phyloP scores from a whole-genome alignment of 1,140 invertebrate species.

The Tetramorium simillimum region DNA sequence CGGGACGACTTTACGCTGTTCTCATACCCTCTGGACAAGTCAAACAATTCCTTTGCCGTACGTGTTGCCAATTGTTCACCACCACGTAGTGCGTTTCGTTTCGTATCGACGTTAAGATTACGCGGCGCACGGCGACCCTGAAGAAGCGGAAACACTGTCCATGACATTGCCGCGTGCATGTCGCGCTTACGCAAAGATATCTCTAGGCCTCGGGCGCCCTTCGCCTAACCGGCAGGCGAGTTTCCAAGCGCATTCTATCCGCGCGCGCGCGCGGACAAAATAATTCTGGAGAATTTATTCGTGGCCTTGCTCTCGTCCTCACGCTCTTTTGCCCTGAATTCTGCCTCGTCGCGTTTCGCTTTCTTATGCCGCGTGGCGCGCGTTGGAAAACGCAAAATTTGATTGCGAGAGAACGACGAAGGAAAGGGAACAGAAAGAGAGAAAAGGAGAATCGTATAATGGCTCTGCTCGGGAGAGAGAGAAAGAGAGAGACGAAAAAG shows the following conservation, averaged over 20 bases:
- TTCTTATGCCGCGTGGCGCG: neutral
- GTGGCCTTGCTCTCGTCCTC: constrained; percentile 21
- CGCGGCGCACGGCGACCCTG: constrained; percentile 71
- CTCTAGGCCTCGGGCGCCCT: neutral
- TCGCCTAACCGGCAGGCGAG: neutral
- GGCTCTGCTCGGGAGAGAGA: constrained; percentile 19
- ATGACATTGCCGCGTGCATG: constrained; percentile 80
- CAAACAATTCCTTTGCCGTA: constrained; percentile 30
- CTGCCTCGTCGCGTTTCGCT: neutral
- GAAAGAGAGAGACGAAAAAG: constrained; percentile 47
- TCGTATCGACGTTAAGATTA: constrained; percentile 80
- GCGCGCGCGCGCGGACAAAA: constrained; percentile 19
- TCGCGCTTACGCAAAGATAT: constrained; percentile 76
- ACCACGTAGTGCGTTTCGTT: constrained; percentile 6
- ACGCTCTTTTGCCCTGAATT: constrained; percentile 27
- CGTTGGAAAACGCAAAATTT: constrained; percentile 26
- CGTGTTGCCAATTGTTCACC: neutral
- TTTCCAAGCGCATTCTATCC: constrained; percentile 10
- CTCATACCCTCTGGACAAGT: constrained; percentile 31
- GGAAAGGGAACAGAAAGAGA: constrained; percentile 13
- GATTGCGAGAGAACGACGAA: constrained; percentile 26
- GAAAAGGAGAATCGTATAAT: constrained; percentile 20
- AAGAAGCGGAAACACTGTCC: constrained; percentile 70
- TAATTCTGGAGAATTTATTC: constrained; percentile 37
- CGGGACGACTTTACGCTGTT: constrained; percentile 56